These are phyloP conservation scores for Agrypnus murinus DNA, from an alignment of 2,888 invertebrate species.

Conservation along the genomic window DNA sequence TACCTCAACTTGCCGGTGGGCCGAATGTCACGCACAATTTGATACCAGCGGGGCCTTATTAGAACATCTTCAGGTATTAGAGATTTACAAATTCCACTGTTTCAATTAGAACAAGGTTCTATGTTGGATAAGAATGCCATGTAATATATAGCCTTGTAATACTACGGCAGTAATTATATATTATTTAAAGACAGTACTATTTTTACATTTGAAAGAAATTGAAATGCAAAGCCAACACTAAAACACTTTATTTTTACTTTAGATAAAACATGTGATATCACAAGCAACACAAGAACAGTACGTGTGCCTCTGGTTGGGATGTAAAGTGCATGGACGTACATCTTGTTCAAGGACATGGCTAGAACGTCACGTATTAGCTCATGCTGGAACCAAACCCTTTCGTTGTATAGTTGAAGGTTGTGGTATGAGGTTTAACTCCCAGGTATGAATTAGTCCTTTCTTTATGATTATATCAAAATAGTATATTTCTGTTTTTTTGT, in stretches of 20 bases:
- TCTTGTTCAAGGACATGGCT: slow-evolving; percentile 96
- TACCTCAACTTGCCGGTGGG: slow-evolving; percentile 82
- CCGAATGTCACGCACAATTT: slow-evolving; percentile 85
- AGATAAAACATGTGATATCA: slow-evolving; percentile 88
- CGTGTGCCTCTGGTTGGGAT: slow-evolving; percentile 94
- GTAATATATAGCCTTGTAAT: no score
- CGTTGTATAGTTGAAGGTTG: slow-evolving; percentile 97
- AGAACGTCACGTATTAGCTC: slow-evolving; percentile 92
- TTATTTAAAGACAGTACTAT: no score
- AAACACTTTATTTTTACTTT: no score
- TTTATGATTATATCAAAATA: not conserved
- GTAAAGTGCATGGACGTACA: slow-evolving; percentile 94
- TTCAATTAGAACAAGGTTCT: no score
- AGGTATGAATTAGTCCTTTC: slow-evolving; percentile 81
- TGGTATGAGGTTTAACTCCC: slow-evolving; percentile 89
- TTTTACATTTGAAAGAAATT: no score
- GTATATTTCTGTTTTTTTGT: not conserved
- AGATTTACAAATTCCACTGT: no score
- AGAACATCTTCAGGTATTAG: slow-evolving; percentile 92
- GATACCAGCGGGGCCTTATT: slow-evolving; percentile 87
- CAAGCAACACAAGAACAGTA: slow-evolving; percentile 90
- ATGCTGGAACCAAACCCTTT: slow-evolving; percentile 94
- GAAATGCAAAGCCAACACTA: no score
- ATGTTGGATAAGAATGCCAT: no score
- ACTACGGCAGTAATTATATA: no score